Evolutionary conservation across 2,797 vertebrate genomes (phyloP).

Genomic region (Amblyraja radiata): DNA sequence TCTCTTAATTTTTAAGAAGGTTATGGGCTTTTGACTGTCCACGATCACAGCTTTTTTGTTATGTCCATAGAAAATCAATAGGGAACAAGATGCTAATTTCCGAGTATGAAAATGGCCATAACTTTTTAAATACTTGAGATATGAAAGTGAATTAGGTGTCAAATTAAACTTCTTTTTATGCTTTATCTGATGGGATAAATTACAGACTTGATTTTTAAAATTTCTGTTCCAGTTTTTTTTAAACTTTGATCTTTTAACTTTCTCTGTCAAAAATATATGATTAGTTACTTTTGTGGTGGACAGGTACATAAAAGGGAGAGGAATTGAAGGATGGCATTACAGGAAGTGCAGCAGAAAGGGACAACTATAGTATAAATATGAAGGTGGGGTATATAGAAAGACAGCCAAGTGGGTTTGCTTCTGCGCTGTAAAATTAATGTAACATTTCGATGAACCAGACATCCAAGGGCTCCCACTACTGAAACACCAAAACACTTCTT

Average conservation of each 20-base stretch:
- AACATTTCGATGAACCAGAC: neutral
- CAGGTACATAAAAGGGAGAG: neutral
- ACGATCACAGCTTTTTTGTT: too few relatives aligned
- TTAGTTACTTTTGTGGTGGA: neutral
- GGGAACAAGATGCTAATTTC: too few relatives aligned
- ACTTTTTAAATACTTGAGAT: too few relatives aligned
- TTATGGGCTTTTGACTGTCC: too few relatives aligned
- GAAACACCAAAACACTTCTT: neutral
- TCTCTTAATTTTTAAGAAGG: too few relatives aligned
- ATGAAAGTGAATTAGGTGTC: too few relatives aligned
- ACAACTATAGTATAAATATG: neutral
- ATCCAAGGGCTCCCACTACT: neutral
- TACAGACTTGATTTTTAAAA: too few relatives aligned
- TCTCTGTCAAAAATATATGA: neutral
- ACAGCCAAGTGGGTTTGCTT: neutral
- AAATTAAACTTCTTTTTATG: too few relatives aligned
- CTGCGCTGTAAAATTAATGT: neutral
- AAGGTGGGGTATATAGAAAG: neutral
- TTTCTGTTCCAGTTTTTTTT: neutral
- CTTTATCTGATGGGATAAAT: too few relatives aligned
- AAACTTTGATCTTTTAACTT: neutral
- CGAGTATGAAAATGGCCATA: too few relatives aligned
- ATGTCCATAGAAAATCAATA: too few relatives aligned
- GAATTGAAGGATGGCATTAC: neutral
- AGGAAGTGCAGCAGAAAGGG: neutral